phyloP scores from a whole-genome alignment of 2,113 vertebrate genomes.

The Ramphastos sulfuratus region DNA sequence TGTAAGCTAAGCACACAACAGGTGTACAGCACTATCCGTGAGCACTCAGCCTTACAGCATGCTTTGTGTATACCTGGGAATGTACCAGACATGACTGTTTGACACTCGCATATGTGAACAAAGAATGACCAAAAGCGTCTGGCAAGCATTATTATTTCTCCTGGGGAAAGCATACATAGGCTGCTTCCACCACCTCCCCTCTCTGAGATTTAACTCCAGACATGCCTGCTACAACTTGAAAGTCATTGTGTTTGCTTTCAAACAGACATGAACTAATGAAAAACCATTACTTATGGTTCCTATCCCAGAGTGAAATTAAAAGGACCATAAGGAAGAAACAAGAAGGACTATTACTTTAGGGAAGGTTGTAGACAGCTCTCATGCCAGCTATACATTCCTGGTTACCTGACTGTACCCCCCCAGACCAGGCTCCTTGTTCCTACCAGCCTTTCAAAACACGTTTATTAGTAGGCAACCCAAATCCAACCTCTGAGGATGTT shows the following conservation, averaged over 20 bases:
- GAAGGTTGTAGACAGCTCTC: neutral
- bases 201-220: neutral
- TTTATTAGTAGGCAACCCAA: neutral
- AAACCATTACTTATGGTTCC: neutral
- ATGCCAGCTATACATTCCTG: rapidly evolving
- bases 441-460: neutral
- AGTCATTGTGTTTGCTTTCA: neutral
- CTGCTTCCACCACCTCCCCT: neutral
- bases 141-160: neutral
- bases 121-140: neutral
- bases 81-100: rapidly evolving
- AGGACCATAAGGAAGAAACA: neutral
- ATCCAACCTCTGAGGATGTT: neutral
- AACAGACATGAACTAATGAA: neutral
- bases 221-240: neutral
- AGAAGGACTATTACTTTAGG: rapidly evolving
- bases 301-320: neutral
- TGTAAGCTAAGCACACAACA: neutral
- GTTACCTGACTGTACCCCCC: neutral
- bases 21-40: neutral
- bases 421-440: neutral
- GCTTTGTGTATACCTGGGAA: neutral
- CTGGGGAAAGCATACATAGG: neutral
- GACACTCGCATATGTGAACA: rapidly evolving
- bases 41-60: rapidly evolving